Percentiles rank a stretch among this genome's conserved stretches.
phyloP scores from a whole-genome alignment of 2,888 invertebrate genomes.

The Smittia sp. region DNA sequence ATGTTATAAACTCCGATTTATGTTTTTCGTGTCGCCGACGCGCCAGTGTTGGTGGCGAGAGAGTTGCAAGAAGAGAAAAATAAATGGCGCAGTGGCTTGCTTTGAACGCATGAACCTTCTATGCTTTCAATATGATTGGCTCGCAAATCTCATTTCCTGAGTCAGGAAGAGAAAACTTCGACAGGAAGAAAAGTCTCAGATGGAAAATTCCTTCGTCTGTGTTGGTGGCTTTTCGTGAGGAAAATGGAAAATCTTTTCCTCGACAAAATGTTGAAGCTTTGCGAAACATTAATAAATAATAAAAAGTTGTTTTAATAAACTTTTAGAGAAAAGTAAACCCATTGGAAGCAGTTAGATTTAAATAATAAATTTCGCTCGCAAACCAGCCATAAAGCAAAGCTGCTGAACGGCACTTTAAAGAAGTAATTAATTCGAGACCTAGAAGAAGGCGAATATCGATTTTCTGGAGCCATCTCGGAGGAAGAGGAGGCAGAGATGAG shows the following conservation, averaged over 20 bases:
- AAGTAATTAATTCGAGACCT: slow-evolving; percentile 24
- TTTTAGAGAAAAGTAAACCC: slow-evolving; percentile 1
- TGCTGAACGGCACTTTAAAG: not conserved
- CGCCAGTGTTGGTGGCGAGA: slow-evolving; percentile 15
- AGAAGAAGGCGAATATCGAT: not conserved
- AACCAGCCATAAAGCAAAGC: not conserved
- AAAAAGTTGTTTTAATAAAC: slow-evolving; percentile 5
- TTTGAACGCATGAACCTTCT: slow-evolving; percentile 33
- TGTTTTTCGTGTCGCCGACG: not conserved
- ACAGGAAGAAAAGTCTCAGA: not conserved
- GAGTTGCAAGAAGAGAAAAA: not conserved
- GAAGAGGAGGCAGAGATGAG: not conserved
- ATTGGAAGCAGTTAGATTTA: not conserved
- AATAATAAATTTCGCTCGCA: slow-evolving; percentile 13
- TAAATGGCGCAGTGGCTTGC: slow-evolving; percentile 10
- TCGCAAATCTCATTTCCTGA: slow-evolving; percentile 25
- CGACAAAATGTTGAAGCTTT: not conserved
- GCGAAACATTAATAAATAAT: slow-evolving; percentile 23
- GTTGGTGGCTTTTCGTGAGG: not conserved
- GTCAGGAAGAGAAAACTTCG: slow-evolving; percentile 14
- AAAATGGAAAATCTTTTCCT: not conserved
- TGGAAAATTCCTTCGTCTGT: not conserved
- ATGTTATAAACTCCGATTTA: slow-evolving; percentile 26
- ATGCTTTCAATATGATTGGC: slow-evolving; percentile 18
- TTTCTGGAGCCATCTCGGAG: not conserved